phyloP scores from a whole-genome alignment of 2,888 invertebrate genomes.

The Blastobasis adustella region DNA sequence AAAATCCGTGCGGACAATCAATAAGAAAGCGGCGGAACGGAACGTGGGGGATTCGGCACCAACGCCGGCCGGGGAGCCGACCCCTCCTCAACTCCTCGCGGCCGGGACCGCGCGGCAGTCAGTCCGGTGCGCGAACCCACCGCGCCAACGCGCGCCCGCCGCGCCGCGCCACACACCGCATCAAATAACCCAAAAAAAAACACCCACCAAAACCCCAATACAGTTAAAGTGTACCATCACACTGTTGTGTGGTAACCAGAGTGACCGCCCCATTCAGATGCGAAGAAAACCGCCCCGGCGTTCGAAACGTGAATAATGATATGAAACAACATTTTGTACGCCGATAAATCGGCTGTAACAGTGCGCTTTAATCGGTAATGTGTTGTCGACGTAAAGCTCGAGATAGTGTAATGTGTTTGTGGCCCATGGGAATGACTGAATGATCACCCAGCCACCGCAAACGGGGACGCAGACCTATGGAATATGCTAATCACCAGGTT shows the following conservation, averaged over 20 bases:
- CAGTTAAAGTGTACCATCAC: conserved; percentile 14
- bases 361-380: conserved; percentile 60
- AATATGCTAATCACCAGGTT: conserved; percentile 69
- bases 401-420: conserved; percentile 28
- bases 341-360: conserved; percentile 59
- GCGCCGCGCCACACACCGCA: conserved; percentile 27
- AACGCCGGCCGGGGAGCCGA: conserved; percentile 49
- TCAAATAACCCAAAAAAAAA: conserved; percentile 53
- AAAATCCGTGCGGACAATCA: too few relatives aligned
- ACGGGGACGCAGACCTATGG: conserved; percentile 29
- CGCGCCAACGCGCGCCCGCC: conserved; percentile 31
- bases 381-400: conserved; percentile 38
- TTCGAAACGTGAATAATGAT: conserved; percentile 48
- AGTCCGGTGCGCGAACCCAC: conserved; percentile 49
- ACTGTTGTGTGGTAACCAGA: conserved; percentile 15
- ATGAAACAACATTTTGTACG: conserved; percentile 62
- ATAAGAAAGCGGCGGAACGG: conserved; percentile 9
- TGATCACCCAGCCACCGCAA: too few relatives aligned
- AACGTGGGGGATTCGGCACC: conserved; percentile 45
- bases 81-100: conserved; percentile 63
- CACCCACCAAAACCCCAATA: conserved; percentile 32
- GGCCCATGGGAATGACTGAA: conserved; percentile 36
- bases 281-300: conserved; percentile 35
- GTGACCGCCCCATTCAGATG: too few relatives aligned
- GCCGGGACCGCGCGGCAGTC: conserved; percentile 27